Percentiles rank a stretch among this genome's conserved stretches.
Evolutionary conservation across 2,888 invertebrate species (phyloP).

Genomic region (Habrosyne pyritoides): DNA sequence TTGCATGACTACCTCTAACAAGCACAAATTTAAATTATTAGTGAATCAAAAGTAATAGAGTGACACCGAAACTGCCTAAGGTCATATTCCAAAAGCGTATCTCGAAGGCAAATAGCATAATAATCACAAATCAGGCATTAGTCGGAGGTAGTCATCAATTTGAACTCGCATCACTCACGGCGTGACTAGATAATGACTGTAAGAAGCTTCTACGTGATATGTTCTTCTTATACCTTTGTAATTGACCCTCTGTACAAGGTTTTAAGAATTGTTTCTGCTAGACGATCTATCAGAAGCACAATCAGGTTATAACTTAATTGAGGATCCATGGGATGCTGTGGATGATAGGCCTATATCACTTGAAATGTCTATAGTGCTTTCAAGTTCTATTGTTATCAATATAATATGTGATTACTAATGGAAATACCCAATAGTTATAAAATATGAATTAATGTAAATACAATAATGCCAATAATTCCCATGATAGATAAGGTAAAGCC

Average conservation of each 20-base stretch:
- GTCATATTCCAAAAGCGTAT: slow-evolving; percentile 1
- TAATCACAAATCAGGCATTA: slow-evolving; percentile 15
- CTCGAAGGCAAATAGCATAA: slow-evolving; percentile 10
- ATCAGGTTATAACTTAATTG: too few relatives aligned
- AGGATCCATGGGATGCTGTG: too few relatives aligned
- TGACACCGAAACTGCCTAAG: not conserved
- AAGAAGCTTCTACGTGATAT: slow-evolving; percentile 37
- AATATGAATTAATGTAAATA: not conserved
- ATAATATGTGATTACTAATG: not conserved
- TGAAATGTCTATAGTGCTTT: too few relatives aligned
- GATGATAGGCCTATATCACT: not conserved
- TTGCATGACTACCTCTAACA: too few relatives aligned
- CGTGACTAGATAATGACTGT: slow-evolving; percentile 54
- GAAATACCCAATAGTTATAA: not conserved
- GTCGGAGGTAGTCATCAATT: slow-evolving; percentile 28
- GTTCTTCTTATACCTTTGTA: slow-evolving; percentile 21
- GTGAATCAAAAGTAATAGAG: not conserved
- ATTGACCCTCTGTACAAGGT: not conserved
- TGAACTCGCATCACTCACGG: slow-evolving; percentile 27
- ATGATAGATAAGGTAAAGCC: not conserved
- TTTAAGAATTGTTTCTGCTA: too few relatives aligned
- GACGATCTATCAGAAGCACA: too few relatives aligned
- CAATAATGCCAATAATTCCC: not conserved
- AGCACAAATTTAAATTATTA: too few relatives aligned
- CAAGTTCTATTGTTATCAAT: not conserved